Base-by-base conservation (phyloP, 2,113 vertebrate species). In the Abramis brama region DNA sequence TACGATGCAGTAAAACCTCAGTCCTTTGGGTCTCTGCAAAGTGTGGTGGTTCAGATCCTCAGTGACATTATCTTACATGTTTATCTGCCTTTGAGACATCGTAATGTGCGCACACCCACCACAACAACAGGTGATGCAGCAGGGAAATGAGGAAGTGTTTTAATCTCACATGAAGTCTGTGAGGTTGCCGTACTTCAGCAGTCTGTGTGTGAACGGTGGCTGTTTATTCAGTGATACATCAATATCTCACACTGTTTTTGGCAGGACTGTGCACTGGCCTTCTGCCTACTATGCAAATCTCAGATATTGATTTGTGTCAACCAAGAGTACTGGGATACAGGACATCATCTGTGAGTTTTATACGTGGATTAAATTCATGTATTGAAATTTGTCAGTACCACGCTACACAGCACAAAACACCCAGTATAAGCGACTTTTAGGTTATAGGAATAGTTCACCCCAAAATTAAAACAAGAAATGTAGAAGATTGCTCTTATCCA, bases 241-340 rank as follows among this genome's bases (percentile, higher is more conserved):
- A 59, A 60, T 50, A 78, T 43, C 66, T 74, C 50, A 62, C 82
- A 78, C 76, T 33, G 30, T 47, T 62, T 30, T 85, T 87, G 86
- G 85, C 85, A 86, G 30, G 66, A 52, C 27, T 36, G 50, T 21
- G 2, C 2, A 21, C 85, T 81, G 85, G 77, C 77, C 30, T 64
- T 81, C 30, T 45, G 83, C 86, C 86, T 79, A 66, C 86, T 81
- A 85, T 81, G 83, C 83, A 87, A 76, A 85, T 86, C 33, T 45
- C 66, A 62, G 70, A 57, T 55, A 57, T 66, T 39, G 68, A 86
- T 84, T 80, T 78, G 25, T 50, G 10, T 86, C 80, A 86, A 84
- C 30, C 36, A 21, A 79, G 60, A 66, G 71, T 71, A 23, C 50
- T 50, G 33, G 21, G 10, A 84, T 81, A 57, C 43, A 73, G 11